These are phyloP conservation scores for Aix galericulata DNA, from an alignment of 2,113 vertebrate genomes.

Conservation along the genomic window DNA sequence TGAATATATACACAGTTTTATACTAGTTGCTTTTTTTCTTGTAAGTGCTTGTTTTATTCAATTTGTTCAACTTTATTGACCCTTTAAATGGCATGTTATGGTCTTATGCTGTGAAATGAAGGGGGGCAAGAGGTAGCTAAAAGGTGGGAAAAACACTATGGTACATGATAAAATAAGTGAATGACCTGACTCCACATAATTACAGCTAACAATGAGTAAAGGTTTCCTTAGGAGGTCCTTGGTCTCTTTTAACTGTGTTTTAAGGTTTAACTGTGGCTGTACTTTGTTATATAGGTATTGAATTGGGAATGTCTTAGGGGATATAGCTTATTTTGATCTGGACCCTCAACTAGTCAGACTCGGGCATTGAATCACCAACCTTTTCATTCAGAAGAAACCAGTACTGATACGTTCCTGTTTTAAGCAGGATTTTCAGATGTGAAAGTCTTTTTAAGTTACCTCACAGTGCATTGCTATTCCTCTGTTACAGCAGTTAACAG, in stretches of 20 bases:
- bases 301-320: neutral
- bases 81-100: rapidly evolving
- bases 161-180: rapidly evolving
- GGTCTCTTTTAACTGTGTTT: neutral
- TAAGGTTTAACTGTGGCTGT: too few species aligned
- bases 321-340: rapidly evolving
- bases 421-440: rapidly evolving
- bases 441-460: rapidly evolving
- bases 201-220: rapidly evolving
- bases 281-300: neutral
- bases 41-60: rapidly evolving
- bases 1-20: rapidly evolving
- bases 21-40: rapidly evolving
- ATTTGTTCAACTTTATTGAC: rapidly evolving
- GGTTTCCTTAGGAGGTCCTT: rapidly evolving
- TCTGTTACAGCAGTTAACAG: rapidly evolving
- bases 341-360: rapidly evolving
- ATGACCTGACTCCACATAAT: rapidly evolving
- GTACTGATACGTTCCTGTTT: rapidly evolving
- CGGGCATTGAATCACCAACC: rapidly evolving
- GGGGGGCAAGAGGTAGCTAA: rapidly evolving
- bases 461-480: rapidly evolving
- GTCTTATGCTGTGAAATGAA: rapidly evolving
- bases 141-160: rapidly evolving
- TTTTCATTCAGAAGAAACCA: rapidly evolving